Evolutionary conservation across 2,888 invertebrate genomes (phyloP), one percentile per base, ranked within the genome.

Genomic region (Rhagium mordax): DNA sequence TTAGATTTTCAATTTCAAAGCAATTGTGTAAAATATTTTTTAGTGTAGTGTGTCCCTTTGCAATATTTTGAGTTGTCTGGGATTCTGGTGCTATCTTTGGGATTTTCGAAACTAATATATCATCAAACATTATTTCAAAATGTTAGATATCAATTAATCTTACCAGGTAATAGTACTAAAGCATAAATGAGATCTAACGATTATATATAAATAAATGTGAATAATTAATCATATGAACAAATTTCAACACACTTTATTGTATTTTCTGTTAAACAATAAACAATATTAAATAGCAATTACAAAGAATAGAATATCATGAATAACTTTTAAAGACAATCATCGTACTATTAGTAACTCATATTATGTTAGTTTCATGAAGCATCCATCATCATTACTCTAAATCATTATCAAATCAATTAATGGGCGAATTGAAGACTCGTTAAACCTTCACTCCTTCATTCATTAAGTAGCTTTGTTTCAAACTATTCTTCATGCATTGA

Each of bases 401-500:
- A 24, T 6, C 24, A 24, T 24, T 24, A 24, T 4, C 24, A 24
- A 24, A 53, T 8, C 20, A 27, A 55, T 55, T 21, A 27, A 27
- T 41, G n/a, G 13, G 13, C 10, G 24, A 55, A 24, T n/a, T 10
- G 10, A 20, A 7, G 2, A 27, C 24, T 55, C n/a, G 24, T 55
- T 55, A 55, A n/a, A 15, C 3, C 13, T n/a, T 2, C 27, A 55
- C n/a, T n/a, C n/a, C n/a, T 55, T 55, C 55, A 55, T 55, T n/a
- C 41, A n/a, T 41, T 41, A n/a, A n/a, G 27, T 27, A 57, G 55
- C 15, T 27, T 57, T 48, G 48, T 47, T 13, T 15, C 8, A 64
- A 49, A 49, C 48, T 16, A 29, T 64, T 64, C 48, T 27, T 65
- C 33, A 33, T n/a, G 53, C 18, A 29, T 33, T 18, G 53, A 65